Evolutionary conservation across 2,113 vertebrate genomes (phyloP), one percentile per base, ranked within the genome.

Genomic region (Leptocoma aspasia): DNA sequence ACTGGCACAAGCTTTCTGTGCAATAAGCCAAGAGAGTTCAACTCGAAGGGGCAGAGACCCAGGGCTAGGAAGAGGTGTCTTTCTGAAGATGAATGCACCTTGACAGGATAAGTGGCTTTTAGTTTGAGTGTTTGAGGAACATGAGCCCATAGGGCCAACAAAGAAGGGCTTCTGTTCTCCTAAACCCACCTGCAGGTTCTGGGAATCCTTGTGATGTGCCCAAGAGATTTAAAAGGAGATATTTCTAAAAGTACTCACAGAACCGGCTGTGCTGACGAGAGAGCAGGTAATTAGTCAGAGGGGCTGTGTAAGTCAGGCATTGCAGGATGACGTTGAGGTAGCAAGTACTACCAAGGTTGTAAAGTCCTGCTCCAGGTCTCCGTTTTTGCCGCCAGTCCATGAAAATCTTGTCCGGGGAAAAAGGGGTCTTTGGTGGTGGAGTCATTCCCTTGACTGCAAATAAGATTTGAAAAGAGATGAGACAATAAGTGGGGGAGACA

Each of bases 301-400:
- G 99, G 3, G 98, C 97, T 0, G 99, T 99, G 95, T 99, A 99
- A 3, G 98, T 99, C 83, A 99, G 97, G 98, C 99, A 99, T 80
- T 99, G 99, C 90, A 99, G 94, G 23, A 98, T 96, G 2, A 99
- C 98, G 64, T 99, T 99, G 79, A 99, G 97, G 94, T 99, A 99
- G 89, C 99, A 99, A 9, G 98, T 99, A 53, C 99, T 99, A 82
- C 99, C 99, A 82, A 99, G 95, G 94, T 99, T 99, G 93, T 99
- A 98, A 70, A 99, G 98, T 75, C 99, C 99, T 7, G 98, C 99
- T 94, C 99, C 99, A 63, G 98, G 98, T 63, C 98, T 97, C 11
- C 98, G 98, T 44, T 97, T 96, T 49, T 99, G 98, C 26, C 98
- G 98, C 99, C 99, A 99, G 89, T 98, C 98, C 53, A 99, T 97